Percentiles rank a stretch among this genome's conserved stretches.
These are phyloP conservation scores for Ameiurus melas DNA, from an alignment of 2,113 vertebrate species.

Conservation along the genomic window DNA sequence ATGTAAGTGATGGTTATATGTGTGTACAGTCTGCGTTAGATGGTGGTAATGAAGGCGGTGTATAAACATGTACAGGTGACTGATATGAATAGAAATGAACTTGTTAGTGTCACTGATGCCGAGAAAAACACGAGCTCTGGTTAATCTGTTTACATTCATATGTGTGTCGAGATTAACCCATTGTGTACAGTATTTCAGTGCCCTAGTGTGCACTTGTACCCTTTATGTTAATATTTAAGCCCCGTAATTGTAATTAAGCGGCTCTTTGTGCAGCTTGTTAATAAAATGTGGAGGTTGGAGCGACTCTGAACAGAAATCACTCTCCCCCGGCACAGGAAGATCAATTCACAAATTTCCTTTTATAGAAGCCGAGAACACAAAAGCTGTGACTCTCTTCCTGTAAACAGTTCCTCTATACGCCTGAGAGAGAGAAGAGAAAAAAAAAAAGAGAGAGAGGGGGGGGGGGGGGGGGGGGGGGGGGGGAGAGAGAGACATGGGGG, in stretches of 20 bases:
- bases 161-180: not conserved
- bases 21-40: too few species aligned
- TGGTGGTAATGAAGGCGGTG: too few species aligned
- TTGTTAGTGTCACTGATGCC: too few species aligned
- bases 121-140: too few species aligned
- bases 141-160: too few species aligned
- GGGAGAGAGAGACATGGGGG: not conserved
- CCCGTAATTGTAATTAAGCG: not conserved
- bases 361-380: slow-evolving; percentile 75
- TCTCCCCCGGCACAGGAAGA: slow-evolving; percentile 71
- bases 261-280: not conserved
- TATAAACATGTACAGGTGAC: too few species aligned
- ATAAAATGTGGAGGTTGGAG: not conserved
- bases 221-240: not conserved
- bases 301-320: not conserved
- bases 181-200: not conserved
- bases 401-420: slow-evolving; percentile 71
- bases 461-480: too few species aligned
- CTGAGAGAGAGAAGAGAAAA: not conserved
- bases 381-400: slow-evolving; percentile 75
- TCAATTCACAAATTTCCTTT: slow-evolving; percentile 73
- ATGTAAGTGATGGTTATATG: too few species aligned
- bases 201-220: too few species aligned
- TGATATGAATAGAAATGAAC: too few species aligned
- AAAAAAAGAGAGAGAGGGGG: not conserved